Conservation (phyloP, 92 coral and sea anemone genomes). For the Porites cylindrica region DNA sequence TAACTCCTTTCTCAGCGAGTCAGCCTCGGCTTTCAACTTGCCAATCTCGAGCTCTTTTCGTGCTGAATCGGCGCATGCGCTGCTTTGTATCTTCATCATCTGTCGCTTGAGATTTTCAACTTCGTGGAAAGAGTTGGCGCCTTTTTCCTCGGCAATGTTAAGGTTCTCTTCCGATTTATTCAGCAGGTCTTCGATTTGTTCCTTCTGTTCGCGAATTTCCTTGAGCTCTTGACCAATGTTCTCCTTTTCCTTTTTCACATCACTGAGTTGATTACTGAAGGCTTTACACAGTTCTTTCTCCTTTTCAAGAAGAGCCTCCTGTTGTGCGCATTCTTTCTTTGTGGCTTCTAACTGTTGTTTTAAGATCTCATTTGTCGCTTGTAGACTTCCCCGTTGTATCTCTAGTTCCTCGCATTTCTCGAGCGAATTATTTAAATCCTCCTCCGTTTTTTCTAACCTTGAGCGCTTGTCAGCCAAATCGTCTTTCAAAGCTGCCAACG, state of each 20-base stretch:
- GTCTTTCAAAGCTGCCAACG: conserved; percentile 43
- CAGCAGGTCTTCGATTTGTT: conserved; percentile 54
- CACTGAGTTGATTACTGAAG: conserved; percentile 53
- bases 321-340: conserved; percentile 53
- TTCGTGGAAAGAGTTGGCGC: conserved; percentile 80
- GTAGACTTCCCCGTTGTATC: conserved; percentile 72
- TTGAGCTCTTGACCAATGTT: conserved; percentile 63
- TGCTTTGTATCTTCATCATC: conserved; percentile 76
- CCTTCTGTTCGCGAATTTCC: conserved; percentile 65
- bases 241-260: conserved; percentile 59
- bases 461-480: conserved; percentile 43
- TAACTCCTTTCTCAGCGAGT: conserved; percentile 71
- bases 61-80: conserved; percentile 84
- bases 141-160: conserved; percentile 64
- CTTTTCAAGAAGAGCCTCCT: conserved; percentile 57
- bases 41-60: conserved; percentile 76
- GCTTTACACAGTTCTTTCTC: conserved; percentile 47
- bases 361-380: conserved; percentile 79
- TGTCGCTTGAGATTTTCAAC: conserved; percentile 79
- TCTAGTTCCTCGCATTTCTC: conserved; percentile 80
- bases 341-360: conserved; percentile 69
- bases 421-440: conserved; percentile 36
- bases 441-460: conserved; percentile 33
- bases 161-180: conserved; percentile 57
- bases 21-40: conserved; percentile 71